These are phyloP conservation scores for Chloroceryle inda DNA, from an alignment of 2,797 vertebrate species.

Conservation along the genomic window DNA sequence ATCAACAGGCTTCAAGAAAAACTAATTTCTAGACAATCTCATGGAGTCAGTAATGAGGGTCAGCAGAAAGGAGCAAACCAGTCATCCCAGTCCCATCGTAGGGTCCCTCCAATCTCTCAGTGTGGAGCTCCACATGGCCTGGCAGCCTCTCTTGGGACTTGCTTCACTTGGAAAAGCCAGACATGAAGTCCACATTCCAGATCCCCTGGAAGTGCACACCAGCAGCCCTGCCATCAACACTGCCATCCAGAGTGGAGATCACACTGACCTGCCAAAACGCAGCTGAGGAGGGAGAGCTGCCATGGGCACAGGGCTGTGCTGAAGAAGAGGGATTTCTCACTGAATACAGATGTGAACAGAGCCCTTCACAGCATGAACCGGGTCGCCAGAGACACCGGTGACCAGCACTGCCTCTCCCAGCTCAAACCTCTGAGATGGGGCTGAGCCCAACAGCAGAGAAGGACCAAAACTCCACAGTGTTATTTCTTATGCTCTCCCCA, in stretches of 20 bases:
- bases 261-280: not conserved
- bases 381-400: not conserved
- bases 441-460: not conserved
- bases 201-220: not conserved
- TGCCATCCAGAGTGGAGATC: not conserved
- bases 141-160: not conserved
- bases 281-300: not conserved
- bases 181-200: not conserved
- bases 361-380: not conserved
- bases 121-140: not conserved
- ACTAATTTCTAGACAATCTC: not conserved
- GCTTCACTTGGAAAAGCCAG: not conserved
- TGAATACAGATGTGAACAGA: not conserved
- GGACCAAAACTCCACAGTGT: not conserved
- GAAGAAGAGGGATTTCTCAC: not conserved
- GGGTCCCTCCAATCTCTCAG: not conserved
- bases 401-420: not conserved
- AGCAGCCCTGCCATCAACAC: not conserved
- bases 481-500: rapidly evolving
- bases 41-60: not conserved
- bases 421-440: not conserved
- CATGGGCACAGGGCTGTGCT: rapidly evolving
- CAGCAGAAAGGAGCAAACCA: not conserved
- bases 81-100: too few species aligned
- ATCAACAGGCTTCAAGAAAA: not conserved